A percentile compares a stretch with the other conserved stretches of the same genome.
Evolutionary conservation across 2,113 vertebrate species (phyloP).

Genomic region (Gymnarchus niloticus): DNA sequence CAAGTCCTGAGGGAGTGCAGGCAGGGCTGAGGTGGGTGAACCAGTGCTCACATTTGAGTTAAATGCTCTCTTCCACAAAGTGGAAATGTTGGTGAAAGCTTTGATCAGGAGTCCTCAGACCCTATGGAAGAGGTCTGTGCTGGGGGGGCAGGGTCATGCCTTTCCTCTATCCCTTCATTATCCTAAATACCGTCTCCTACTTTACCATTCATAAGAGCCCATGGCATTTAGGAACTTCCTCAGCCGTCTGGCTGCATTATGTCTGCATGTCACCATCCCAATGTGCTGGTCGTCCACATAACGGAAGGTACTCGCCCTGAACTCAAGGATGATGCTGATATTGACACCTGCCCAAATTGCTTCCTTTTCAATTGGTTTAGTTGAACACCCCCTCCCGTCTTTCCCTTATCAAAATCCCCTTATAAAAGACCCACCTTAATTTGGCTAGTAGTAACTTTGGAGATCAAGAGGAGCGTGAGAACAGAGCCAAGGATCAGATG

Average conservation of each 20-base stretch:
- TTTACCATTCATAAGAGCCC: neutral
- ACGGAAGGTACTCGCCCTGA: too few relatives aligned
- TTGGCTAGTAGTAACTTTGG: too few relatives aligned
- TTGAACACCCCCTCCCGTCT: too few relatives aligned
- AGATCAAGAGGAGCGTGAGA: too few relatives aligned
- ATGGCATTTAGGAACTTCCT: neutral
- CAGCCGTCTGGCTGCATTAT: neutral
- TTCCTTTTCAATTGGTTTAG: too few relatives aligned
- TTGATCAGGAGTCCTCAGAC: neutral
- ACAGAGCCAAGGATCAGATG: too few relatives aligned
- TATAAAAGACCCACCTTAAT: too few relatives aligned
- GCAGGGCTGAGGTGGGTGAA: neutral
- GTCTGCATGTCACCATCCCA: neutral
- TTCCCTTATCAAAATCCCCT: too few relatives aligned
- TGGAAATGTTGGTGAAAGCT: neutral
- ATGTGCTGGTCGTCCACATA: too few relatives aligned
- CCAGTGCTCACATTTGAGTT: neutral
- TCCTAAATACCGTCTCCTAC: constrained; percentile 54
- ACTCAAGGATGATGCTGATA: too few relatives aligned
- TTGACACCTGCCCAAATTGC: too few relatives aligned
- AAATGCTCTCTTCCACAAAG: neutral
- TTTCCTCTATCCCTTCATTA: constrained; percentile 57
- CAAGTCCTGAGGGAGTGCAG: neutral
- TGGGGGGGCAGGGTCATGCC: neutral
- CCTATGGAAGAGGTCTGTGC: constrained; percentile 1